Percentiles rank a stretch among this genome's conserved stretches.
These are phyloP conservation scores for Mormoops blainvillei DNA, from an alignment of 2,113 vertebrate genomes.

Conservation along the genomic window DNA sequence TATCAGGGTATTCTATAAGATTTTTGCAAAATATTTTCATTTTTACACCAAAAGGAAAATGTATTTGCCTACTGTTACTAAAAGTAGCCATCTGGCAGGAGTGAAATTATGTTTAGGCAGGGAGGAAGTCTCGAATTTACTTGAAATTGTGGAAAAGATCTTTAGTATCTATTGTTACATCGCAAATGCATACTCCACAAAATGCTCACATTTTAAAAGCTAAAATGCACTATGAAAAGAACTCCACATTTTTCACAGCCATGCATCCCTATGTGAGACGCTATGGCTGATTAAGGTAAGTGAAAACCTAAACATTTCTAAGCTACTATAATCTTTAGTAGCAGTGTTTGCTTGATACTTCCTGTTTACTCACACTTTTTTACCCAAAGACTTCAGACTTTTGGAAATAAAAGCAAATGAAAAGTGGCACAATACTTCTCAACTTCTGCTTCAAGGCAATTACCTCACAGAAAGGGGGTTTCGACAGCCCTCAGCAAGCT, in stretches of 20 bases:
- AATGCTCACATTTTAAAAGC: not conserved
- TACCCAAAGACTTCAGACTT: not conserved
- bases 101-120: not conserved
- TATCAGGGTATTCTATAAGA: not conserved
- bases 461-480: not conserved
- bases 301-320: not conserved
- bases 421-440: not conserved
- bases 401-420: not conserved
- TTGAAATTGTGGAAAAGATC: not conserved
- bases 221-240: not conserved
- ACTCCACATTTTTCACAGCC: not conserved
- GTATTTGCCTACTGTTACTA: not conserved
- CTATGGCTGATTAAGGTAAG: not conserved
- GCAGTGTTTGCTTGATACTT: not conserved
- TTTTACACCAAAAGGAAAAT: not conserved
- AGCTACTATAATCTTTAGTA: not conserved
- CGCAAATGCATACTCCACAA: not conserved
- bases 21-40: conserved; percentile 5
- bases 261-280: not conserved
- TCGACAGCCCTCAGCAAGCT: not conserved
- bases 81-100: not conserved
- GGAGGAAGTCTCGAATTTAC: not conserved
- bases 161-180: not conserved
- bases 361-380: not conserved
- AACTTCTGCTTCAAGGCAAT: not conserved